Percentiles rank a stretch among this genome's conserved stretches.
These are phyloP conservation scores for Chaenogobius annularis DNA, from an alignment of 2,113 vertebrate genomes.

Conservation along the genomic window DNA sequence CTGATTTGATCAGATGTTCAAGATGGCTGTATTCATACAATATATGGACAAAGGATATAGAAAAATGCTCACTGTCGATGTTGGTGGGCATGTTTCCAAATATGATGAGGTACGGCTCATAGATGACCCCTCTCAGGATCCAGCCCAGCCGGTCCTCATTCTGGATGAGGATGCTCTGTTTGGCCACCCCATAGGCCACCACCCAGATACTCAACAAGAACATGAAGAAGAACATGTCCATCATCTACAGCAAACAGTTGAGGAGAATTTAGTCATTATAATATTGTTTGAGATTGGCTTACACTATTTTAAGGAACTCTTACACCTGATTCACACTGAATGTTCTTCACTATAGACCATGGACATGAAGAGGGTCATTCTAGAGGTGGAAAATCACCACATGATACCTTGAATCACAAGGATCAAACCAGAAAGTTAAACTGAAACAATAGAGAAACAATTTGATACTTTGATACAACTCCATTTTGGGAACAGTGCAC, in stretches of 20 bases:
- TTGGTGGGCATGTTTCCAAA: conserved; percentile 89
- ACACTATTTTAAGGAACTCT: background rate
- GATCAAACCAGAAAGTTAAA: background rate
- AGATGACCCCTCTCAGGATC: conserved; percentile 89
- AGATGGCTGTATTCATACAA: too few relatives aligned
- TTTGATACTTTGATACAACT: too few relatives aligned
- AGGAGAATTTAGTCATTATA: background rate
- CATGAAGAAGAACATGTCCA: conserved; percentile 97
- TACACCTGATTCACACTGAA: background rate
- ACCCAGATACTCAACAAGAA: conserved; percentile 96
- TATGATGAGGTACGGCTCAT: conserved; percentile 93
- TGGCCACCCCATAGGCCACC: conserved; percentile 94
- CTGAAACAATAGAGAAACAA: too few relatives aligned
- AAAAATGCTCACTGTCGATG: conserved; percentile 81
- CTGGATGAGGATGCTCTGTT: conserved; percentile 93
- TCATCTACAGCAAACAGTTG: conserved; percentile 79
- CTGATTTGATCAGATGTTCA: too few relatives aligned
- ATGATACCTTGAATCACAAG: too few relatives aligned
- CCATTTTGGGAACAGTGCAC: too few relatives aligned
- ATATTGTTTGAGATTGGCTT: background rate
- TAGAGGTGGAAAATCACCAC: too few relatives aligned
- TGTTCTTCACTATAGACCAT: background rate
- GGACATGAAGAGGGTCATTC: background rate
- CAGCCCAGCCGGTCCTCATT: conserved; percentile 89
- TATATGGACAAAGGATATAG: background rate